Conservation (phyloP, 2,113 vertebrate species). For the Dasyprocta punctata region DNA sequence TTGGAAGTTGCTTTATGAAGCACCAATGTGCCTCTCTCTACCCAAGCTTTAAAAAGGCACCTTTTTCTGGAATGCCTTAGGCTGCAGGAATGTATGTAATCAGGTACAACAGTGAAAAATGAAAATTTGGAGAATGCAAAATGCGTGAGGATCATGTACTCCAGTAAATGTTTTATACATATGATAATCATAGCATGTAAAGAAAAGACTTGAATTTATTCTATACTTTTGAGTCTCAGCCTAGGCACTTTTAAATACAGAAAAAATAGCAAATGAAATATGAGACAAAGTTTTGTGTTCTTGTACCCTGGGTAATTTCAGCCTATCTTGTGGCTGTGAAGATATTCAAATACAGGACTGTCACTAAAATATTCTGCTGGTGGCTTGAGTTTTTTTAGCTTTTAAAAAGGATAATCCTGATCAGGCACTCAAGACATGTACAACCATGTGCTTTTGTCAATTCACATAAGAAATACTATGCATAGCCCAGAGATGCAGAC, state of each 20-base stretch:
- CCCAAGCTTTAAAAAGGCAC: constrained; percentile 60
- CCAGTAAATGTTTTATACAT: constrained; percentile 75
- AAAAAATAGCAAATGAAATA: constrained; percentile 71
- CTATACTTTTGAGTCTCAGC: constrained; percentile 72
- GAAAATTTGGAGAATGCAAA: constrained; percentile 51
- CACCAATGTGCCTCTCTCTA: constrained; percentile 32
- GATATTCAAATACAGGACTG: constrained; percentile 46
- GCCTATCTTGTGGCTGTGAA: background rate
- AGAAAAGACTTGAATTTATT: constrained; percentile 72
- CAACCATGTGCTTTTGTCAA: background rate
- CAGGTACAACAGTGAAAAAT: constrained; percentile 55
- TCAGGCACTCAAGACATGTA: background rate
- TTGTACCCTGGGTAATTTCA: constrained; percentile 49
- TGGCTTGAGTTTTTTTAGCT: constrained; percentile 39
- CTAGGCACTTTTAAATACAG: constrained; percentile 79
- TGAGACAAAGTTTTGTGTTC: constrained; percentile 56
- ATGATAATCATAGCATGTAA: constrained; percentile 67
- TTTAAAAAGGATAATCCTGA: background rate
- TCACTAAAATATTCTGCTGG: background rate
- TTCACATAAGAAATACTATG: background rate
- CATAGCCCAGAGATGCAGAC: background rate
- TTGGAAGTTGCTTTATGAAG: constrained; percentile 81
- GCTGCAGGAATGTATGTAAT: constrained; percentile 53
- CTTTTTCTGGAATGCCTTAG: constrained; percentile 70
- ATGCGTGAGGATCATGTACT: constrained; percentile 23